phyloP scores from a whole-genome alignment of 2,888 invertebrate genomes.

The Myopa tessellatipennis region DNA sequence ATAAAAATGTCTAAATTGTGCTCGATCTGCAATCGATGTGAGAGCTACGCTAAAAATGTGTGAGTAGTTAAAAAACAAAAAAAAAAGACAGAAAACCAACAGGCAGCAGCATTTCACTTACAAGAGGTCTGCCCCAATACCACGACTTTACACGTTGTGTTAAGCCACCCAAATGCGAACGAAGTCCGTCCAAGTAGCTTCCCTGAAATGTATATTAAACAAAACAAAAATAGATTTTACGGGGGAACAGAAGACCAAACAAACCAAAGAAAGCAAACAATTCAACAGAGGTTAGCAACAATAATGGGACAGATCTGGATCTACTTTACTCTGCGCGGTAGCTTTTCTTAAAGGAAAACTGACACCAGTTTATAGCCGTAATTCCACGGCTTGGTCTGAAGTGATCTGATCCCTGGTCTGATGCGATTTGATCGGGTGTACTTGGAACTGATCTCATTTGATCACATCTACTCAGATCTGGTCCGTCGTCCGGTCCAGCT shows the following conservation, averaged over 20 bases:
- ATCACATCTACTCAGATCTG: no score
- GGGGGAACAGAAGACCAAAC: not conserved
- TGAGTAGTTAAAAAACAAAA: not conserved
- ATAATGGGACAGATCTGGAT: not conserved
- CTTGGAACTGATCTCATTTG: no score
- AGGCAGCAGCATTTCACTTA: slow-evolving; percentile 75
- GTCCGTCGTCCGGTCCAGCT: no score
- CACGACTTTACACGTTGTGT: slow-evolving; percentile 97
- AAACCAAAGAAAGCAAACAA: not conserved
- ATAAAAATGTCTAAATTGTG: not conserved
- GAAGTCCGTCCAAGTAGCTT: slow-evolving; percentile 93
- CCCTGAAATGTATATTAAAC: slow-evolving; percentile 76
- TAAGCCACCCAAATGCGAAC: slow-evolving; percentile 94
- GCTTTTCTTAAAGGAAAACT: no score
- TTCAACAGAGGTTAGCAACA: not conserved
- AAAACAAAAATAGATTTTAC: slow-evolving; percentile 52
- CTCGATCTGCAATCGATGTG: slow-evolving; percentile 1
- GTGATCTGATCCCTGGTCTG: no score
- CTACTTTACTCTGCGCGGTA: no score
- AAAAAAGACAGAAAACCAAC: slow-evolving; percentile 10
- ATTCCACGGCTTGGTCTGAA: no score
- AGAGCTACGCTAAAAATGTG: not conserved
- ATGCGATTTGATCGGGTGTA: no score
- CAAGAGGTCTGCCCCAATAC: slow-evolving; percentile 97
- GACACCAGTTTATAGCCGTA: no score